These are phyloP conservation scores for Galaxea fascicularis DNA, from an alignment of 92 coral and sea anemone species.

Conservation along the genomic window DNA sequence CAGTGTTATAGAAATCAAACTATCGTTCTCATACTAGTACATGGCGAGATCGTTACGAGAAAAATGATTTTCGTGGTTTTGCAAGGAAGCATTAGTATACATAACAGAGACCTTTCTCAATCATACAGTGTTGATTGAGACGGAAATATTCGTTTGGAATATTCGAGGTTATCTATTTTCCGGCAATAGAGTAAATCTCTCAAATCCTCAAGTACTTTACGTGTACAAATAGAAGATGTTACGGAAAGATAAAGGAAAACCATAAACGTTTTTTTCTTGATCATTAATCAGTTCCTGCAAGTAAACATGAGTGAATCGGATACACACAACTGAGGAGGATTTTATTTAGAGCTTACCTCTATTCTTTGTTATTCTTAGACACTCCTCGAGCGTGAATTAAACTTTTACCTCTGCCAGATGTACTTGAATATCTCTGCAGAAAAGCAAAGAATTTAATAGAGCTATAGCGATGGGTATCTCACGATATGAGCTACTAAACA, in stretches of 20 bases:
- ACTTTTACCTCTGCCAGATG: not conserved
- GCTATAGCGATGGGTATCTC: not conserved
- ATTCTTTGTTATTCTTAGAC: not conserved
- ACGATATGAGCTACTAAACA: not conserved
- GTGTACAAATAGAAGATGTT: slow-evolving; percentile 33
- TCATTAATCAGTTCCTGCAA: too few species aligned
- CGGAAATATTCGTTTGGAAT: slow-evolving; percentile 2
- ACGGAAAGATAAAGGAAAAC: slow-evolving; percentile 1
- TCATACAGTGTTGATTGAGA: slow-evolving; percentile 26
- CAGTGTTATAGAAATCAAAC: not conserved
- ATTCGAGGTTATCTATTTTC: slow-evolving; percentile 39
- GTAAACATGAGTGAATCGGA: too few species aligned
- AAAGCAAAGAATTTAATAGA: not conserved
- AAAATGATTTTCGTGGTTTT: too few species aligned
- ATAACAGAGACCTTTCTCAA: not conserved
- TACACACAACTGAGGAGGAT: too few species aligned
- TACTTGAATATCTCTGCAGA: slow-evolving; percentile 7
- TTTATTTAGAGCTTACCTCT: not conserved
- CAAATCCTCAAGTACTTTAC: slow-evolving; percentile 1
- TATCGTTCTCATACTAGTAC: too few species aligned
- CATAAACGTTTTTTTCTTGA: not conserved
- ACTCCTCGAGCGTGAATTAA: not conserved
- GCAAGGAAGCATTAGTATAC: not conserved
- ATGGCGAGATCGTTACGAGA: too few species aligned
- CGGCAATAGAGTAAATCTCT: slow-evolving; percentile 39